Conservation (phyloP, 2,797 vertebrate genomes). For the Phoxinus dragarum region DNA sequence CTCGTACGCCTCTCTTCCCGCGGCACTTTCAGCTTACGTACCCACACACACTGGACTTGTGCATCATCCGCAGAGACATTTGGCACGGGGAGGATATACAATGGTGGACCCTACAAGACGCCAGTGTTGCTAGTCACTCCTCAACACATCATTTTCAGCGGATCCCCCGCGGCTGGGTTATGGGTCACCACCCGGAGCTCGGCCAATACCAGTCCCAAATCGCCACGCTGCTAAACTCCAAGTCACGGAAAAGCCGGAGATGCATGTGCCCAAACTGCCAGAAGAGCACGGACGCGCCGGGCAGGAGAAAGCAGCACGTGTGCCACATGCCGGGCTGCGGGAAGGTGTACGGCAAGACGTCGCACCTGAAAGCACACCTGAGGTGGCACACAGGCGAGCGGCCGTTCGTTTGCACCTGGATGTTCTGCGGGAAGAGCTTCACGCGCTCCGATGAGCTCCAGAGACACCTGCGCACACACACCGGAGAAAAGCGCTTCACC, state of each 20-base stretch:
- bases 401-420: slow-evolving; percentile 88
- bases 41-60: slow-evolving; percentile 88
- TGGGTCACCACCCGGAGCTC: slow-evolving; percentile 92
- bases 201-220: slow-evolving; percentile 96
- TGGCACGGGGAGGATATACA: slow-evolving; percentile 91
- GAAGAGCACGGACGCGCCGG: slow-evolving; percentile 89
- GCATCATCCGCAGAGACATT: slow-evolving; percentile 85
- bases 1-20: slow-evolving; percentile 72
- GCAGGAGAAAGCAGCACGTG: slow-evolving; percentile 93
- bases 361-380: slow-evolving; percentile 93
- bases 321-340: slow-evolving; percentile 95
- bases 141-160: slow-evolving; percentile 78
- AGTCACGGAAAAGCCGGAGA: slow-evolving; percentile 92
- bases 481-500: slow-evolving; percentile 92
- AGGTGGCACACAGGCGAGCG: slow-evolving; percentile 91
- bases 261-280: slow-evolving; percentile 97
- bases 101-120: slow-evolving; percentile 89
- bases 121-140: slow-evolving; percentile 74
- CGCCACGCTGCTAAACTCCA: slow-evolving; percentile 90
- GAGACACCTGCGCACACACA: slow-evolving; percentile 95
- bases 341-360: slow-evolving; percentile 75
- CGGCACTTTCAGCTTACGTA: slow-evolving; percentile 81
- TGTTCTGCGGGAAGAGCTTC: slow-evolving; percentile 94
- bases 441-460: slow-evolving; percentile 95
- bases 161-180: slow-evolving; percentile 87